Evolutionary conservation across 2,888 invertebrate species (phyloP), one percentile per base, ranked within the genome.

Genomic region (Rhyacophila evoluta): DNA sequence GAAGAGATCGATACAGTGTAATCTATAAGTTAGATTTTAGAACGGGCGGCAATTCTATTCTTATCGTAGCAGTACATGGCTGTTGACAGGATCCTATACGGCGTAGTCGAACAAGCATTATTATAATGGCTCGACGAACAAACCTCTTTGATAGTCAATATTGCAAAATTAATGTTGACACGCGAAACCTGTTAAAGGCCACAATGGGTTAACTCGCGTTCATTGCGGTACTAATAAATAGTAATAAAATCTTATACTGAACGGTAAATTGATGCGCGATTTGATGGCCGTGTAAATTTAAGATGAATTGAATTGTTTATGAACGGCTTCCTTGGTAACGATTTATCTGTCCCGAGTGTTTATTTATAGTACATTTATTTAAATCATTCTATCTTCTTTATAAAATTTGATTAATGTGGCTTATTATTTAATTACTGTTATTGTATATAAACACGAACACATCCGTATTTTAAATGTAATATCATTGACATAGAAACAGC

Each of bases 121-220:
- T 55, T 55, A 55, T 55, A 15, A 55, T 19, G 10, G 25, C 25
- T 55, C 15, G 10, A 2, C 19, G 10, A 19, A 55, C 55, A 55
- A 55, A 55, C 55, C 55, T 55, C 55, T 55, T 55, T 25, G 41
- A 15, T 41, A 12, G 41, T 41, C 15, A 41, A 55, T 55, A 55
- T 55, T 19, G 55, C 1, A 19, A n/a, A 55, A 55, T 55, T 55
- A 19, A 55, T 25, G 25, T 55, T 55, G 19, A 19, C 55, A 55
- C 55, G 25, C 55, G 55, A 55, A 55, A 55, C 19, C 15, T 8
- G 55, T 0, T 8, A 25, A 55, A 55, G 55, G 55, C 55, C 55
- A 8, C 10, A 25, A 19, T 12, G 25, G 55, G 55, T 55, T 55
- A 55, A 55, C 55, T 55, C 19, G 3, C 55, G 19, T 55, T 55